These are phyloP conservation scores for Calephelis nemesis DNA, from an alignment of 1,140 invertebrate species.

Conservation along the genomic window DNA sequence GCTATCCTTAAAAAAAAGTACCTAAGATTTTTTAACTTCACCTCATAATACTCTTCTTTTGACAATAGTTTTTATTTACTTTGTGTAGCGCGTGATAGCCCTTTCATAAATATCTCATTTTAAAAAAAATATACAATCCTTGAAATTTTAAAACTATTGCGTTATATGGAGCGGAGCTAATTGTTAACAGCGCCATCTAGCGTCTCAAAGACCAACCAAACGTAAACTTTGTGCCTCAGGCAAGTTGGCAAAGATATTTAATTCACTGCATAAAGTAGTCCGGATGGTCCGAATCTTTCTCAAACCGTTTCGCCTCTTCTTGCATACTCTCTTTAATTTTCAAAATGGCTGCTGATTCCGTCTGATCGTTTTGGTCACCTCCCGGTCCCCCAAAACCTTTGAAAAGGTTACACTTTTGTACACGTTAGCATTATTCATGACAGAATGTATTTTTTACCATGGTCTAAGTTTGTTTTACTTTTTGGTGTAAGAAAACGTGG, in stretches of 20 bases:
- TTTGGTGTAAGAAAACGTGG: background rate
- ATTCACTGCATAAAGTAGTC: conserved; percentile 96
- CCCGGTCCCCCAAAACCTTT: conserved; percentile 77
- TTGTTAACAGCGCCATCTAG: background rate
- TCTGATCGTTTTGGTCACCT: conserved; percentile 91
- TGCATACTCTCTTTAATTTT: conserved; percentile 99
- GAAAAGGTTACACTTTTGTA: conserved; percentile 40
- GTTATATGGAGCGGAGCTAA: too few relatives aligned
- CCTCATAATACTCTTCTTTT: too few relatives aligned
- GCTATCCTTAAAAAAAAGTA: too few relatives aligned
- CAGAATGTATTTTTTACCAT: conserved; percentile 20
- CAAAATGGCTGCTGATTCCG: conserved; percentile 98
- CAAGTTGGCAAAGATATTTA: conserved; percentile 27
- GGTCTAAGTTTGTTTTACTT: background rate
- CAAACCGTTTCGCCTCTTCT: conserved; percentile 99
- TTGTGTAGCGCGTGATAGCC: too few relatives aligned
- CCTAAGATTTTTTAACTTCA: too few relatives aligned
- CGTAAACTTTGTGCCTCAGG: conserved; percentile 23
- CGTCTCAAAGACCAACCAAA: conserved; percentile 12
- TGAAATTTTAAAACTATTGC: too few relatives aligned
- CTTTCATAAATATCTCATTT: too few relatives aligned
- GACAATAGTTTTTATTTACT: too few relatives aligned
- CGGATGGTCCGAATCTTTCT: conserved; percentile 98
- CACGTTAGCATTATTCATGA: conserved; percentile 34
- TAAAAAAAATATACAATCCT: too few relatives aligned